Conservation (phyloP, 64 coral and sea anemone species). For the Exaiptasia diaphana region DNA sequence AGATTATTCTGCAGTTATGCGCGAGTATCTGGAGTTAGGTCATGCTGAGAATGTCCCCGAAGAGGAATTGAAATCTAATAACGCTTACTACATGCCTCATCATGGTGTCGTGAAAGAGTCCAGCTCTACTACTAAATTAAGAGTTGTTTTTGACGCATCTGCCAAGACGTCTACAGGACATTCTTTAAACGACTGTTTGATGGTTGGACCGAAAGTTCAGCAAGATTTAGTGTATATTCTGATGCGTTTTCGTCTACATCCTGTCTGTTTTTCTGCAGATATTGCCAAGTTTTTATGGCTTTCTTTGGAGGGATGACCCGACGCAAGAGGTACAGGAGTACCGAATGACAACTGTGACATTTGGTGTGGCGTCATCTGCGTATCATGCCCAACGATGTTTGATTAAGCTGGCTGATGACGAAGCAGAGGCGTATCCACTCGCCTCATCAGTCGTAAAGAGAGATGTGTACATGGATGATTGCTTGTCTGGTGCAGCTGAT, state of each 20-base stretch:
- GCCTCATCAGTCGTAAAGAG: background rate
- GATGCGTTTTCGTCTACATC: constrained; percentile 39
- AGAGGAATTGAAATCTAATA: too few species aligned
- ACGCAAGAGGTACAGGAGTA: constrained; percentile 41
- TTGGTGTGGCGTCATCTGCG: constrained; percentile 19
- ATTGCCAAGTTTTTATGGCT: constrained; percentile 53
- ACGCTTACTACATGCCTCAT: too few species aligned
- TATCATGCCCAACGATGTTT: constrained; percentile 12
- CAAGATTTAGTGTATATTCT: constrained; percentile 35
- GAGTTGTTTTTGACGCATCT: constrained; percentile 41
- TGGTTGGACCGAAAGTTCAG: constrained; percentile 30
- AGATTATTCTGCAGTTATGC: too few species aligned
- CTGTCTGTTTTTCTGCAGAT: constrained; percentile 3
- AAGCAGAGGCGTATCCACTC: background rate
- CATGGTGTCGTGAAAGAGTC: too few species aligned
- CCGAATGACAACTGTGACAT: constrained; percentile 38
- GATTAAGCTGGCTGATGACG: background rate
- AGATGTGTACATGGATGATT: constrained; percentile 20
- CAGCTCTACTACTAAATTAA: constrained; percentile 24
- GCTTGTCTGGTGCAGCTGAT: constrained; percentile 31
- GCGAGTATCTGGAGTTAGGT: too few species aligned
- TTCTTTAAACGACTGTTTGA: constrained; percentile 38
- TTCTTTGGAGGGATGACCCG: constrained; percentile 42
- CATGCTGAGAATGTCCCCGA: too few species aligned
- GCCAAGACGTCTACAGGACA: background rate